Percentiles rank a stretch among this genome's conserved stretches.
These are phyloP conservation scores for Microctonus hyperodae DNA, from an alignment of 2,888 invertebrate genomes.

Conservation along the genomic window DNA sequence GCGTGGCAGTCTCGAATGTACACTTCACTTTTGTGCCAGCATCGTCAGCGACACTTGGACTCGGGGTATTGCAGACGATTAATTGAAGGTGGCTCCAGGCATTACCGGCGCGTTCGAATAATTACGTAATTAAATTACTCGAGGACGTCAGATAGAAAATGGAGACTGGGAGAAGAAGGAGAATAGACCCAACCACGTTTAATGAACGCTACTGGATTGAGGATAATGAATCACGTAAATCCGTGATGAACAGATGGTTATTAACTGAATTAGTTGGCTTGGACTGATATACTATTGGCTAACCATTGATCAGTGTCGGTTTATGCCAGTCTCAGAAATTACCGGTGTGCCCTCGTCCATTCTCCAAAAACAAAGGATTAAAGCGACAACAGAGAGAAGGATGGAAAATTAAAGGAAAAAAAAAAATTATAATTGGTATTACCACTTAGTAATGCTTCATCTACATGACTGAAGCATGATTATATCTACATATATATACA, in stretches of 20 bases:
- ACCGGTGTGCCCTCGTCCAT: neutral
- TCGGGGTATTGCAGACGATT: constrained; percentile 33
- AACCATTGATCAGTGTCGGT: constrained; percentile 1
- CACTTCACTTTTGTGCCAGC: constrained; percentile 15
- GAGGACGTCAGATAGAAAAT: constrained; percentile 26
- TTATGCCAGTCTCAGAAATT: constrained; percentile 1
- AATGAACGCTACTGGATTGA: constrained; percentile 23
- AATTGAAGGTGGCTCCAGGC: constrained; percentile 42
- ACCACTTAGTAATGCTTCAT: neutral
- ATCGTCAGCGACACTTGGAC: constrained; percentile 13
- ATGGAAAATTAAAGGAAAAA: too few relatives aligned
- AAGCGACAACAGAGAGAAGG: neutral
- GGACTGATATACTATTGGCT: neutral
- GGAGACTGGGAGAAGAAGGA: constrained; percentile 16
- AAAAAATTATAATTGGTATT: neutral
- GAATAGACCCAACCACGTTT: constrained; percentile 19
- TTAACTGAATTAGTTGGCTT: constrained; percentile 26
- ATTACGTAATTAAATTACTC: constrained; percentile 39
- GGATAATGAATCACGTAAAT: constrained; percentile 26
- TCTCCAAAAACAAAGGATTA: neutral
- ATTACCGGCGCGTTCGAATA: constrained; percentile 36
- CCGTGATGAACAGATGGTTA: constrained; percentile 28
- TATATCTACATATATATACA: too few relatives aligned
- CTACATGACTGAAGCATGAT: too few relatives aligned
- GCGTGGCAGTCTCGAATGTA: constrained; percentile 15